Evolutionary conservation across 2,113 vertebrate species (phyloP), one percentile per base, ranked within the genome.

Genomic region (Rostratula benghalensis): DNA sequence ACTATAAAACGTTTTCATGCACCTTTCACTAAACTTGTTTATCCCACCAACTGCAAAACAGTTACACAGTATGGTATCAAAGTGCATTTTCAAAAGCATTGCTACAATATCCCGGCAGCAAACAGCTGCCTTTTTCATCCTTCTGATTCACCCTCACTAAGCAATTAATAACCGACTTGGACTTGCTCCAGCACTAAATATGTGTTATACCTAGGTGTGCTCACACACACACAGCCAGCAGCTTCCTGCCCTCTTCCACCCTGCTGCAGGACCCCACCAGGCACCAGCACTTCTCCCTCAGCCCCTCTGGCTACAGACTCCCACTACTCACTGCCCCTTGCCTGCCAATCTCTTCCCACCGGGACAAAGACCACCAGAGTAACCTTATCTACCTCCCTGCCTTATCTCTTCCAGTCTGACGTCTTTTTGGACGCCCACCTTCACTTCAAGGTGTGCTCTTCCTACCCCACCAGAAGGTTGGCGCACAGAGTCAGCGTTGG

Each of bases 201-300:
- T 0, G 0, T 30, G 59, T 59, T 83, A 48, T 1, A 78, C 56
- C 30, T 35, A 7, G 48, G 89, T 0, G 0, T 37, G 39, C 59
- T 74, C 46, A 50, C 1, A 2, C 39, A 2, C 39, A 11, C 48
- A 30, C 11, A 31, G 61, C 35, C 77, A 3, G 22, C 0, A 0
- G 85, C 67, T 88, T 31, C 89, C 71, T 68, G 67, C 11, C 57
- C 45, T 74, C n/a, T 57, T 50, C 69, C 43, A 63, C 21, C 20
- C 23, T 8, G 0, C 3, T 5, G 19, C 10, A 6, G 0, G 0
- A 91, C 45, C 14, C 39, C 3, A 0, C 14, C 1, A 0, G 18
- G 21, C 43, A 63, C 27, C 59, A 74, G 18, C 25, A 16, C 19
- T 71, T 60, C 45, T 46, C 11, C 22, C 43, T 11, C 4, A 2